Evolutionary conservation across 2,113 vertebrate species (phyloP).

Genomic region (Nothocercus julius): DNA sequence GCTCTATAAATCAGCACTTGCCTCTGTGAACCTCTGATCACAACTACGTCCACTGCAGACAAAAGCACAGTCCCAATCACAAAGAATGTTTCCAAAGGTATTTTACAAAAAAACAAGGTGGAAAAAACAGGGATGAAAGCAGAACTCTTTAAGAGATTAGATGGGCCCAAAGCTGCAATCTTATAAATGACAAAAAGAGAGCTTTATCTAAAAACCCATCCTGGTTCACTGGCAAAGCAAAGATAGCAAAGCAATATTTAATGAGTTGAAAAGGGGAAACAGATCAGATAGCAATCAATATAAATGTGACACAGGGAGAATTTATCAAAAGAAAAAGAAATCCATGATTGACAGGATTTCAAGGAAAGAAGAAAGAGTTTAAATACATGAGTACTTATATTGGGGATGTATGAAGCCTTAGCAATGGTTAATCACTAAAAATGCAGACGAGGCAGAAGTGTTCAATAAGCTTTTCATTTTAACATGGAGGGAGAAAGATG

Average conservation of each 20-base stretch:
- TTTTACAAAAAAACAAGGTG: slow-evolving; percentile 9
- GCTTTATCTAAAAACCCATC: slow-evolving; percentile 40
- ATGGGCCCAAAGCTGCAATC: slow-evolving; percentile 26
- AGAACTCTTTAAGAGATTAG: slow-evolving; percentile 10
- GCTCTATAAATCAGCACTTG: neutral
- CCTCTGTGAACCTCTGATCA: neutral
- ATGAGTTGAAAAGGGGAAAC: slow-evolving; percentile 4
- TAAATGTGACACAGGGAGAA: slow-evolving; percentile 15
- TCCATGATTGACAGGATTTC: neutral
- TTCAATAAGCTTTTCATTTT: neutral
- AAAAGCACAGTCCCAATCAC: neutral
- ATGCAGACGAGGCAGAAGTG: neutral
- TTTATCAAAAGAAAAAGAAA: slow-evolving; percentile 6
- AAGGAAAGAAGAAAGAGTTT: neutral
- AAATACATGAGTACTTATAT: neutral
- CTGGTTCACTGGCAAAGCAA: neutral
- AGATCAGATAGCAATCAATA: slow-evolving; percentile 38
- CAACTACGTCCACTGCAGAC: neutral
- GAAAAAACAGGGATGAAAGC: neutral
- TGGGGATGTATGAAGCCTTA: neutral
- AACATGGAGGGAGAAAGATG: neutral
- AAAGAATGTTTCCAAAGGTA: neutral
- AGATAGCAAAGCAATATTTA: slow-evolving; percentile 33
- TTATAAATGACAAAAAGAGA: slow-evolving; percentile 28
- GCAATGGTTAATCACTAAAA: neutral